Conservation (phyloP, 2,797 vertebrate genomes). For the Sebastes kiyomatsui region DNA sequence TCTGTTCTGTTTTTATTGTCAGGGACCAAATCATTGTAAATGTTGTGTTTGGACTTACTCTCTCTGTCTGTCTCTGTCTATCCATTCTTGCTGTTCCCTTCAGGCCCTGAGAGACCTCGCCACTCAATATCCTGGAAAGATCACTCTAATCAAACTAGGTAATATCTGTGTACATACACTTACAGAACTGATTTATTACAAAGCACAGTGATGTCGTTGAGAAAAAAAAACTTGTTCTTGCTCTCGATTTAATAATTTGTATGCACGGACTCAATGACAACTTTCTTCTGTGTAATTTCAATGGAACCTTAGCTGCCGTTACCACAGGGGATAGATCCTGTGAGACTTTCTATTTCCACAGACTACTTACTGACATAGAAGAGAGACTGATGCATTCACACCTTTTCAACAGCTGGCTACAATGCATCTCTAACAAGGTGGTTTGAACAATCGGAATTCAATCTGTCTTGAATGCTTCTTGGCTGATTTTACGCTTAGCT, state of each 20-base stretch:
- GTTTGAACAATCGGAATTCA: neutral
- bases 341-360: no score
- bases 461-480: neutral
- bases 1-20: neutral
- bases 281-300: neutral
- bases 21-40: neutral
- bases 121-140: slow-evolving; percentile 42
- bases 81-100: neutral
- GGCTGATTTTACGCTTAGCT: neutral
- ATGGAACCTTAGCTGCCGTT: neutral
- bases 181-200: neutral
- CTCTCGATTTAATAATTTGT: no score
- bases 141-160: slow-evolving; percentile 51
- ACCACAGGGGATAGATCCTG: neutral
- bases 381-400: no score
- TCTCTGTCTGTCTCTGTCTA: neutral
- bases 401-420: neutral
- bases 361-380: no score
- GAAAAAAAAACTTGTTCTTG: neutral
- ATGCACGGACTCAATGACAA: neutral
- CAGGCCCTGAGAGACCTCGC: slow-evolving; percentile 57
- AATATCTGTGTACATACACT: neutral
- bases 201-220: neutral
- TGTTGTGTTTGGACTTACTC: neutral
- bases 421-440: neutral